phyloP scores from a whole-genome alignment of 2,888 invertebrate species.

The Dicyrtomina minuta region DNA sequence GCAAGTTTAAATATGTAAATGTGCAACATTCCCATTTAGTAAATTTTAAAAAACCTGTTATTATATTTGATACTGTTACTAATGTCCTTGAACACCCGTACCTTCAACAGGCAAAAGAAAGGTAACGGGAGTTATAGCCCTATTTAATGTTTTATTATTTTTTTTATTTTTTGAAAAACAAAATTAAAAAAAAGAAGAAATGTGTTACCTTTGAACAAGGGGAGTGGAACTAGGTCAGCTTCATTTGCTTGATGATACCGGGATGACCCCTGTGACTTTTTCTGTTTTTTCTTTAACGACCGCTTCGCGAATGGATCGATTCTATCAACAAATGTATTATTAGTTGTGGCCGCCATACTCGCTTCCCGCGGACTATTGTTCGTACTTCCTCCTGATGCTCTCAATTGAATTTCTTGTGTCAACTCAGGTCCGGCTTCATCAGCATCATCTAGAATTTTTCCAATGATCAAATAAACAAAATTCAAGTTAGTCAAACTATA shows the following conservation, averaged over 20 bases:
- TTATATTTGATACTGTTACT: too few species aligned
- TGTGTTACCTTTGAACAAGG: slow-evolving; percentile 86
- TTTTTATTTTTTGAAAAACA: too few species aligned
- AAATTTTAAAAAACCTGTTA: too few species aligned
- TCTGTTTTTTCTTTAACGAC: slow-evolving; percentile 96
- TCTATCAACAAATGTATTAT: slow-evolving; percentile 88
- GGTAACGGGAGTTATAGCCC: too few species aligned
- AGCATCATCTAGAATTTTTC: slow-evolving; percentile 18
- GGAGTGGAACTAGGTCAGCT: slow-evolving; percentile 93
- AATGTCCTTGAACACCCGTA: too few species aligned
- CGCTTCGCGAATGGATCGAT: slow-evolving; percentile 99
- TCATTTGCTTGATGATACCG: slow-evolving; percentile 97
- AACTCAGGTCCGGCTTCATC: slow-evolving; percentile 21
- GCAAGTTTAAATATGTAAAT: too few species aligned
- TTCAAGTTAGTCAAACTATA: not conserved
- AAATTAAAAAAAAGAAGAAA: too few species aligned
- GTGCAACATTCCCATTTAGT: too few species aligned
- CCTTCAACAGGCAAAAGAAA: too few species aligned
- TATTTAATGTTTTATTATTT: too few species aligned
- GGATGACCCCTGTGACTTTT: slow-evolving; percentile 98
- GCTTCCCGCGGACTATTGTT: slow-evolving; percentile 13
- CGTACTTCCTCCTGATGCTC: not conserved
- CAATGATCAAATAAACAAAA: not conserved
- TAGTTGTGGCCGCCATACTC: slow-evolving; percentile 53
- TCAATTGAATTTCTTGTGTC: slow-evolving; percentile 19